These are phyloP conservation scores for Lagocephalus sceleratus DNA, from an alignment of 2,797 vertebrate genomes.

Conservation along the genomic window DNA sequence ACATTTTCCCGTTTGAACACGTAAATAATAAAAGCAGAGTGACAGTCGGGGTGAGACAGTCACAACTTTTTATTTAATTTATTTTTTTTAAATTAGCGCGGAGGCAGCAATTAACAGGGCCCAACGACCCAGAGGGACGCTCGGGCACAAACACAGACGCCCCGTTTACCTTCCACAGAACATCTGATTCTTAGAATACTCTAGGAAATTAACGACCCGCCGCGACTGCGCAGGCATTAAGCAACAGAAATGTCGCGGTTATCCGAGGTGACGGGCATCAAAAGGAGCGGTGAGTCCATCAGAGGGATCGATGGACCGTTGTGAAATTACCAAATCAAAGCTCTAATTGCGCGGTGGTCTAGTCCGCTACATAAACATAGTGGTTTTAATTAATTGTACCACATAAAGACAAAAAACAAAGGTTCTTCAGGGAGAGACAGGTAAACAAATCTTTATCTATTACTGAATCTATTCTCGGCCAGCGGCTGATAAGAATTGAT, in stretches of 20 bases:
- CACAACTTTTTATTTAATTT: conserved; percentile 48
- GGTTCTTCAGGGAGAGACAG: conserved; percentile 50
- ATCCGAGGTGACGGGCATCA: conserved; percentile 18
- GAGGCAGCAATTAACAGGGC: conserved; percentile 71
- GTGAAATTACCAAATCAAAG: conserved; percentile 54
- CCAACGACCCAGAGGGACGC: conserved; percentile 59
- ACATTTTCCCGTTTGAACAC: conserved; percentile 69
- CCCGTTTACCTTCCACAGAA: conserved; percentile 9
- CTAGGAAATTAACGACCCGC: conserved; percentile 24
- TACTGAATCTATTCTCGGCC: conserved; percentile 49
- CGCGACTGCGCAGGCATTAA: neutral
- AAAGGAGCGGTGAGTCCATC: conserved; percentile 19
- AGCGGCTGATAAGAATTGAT: conserved; percentile 55
- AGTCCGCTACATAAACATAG: conserved; percentile 42
- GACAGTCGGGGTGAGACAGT: conserved; percentile 61
- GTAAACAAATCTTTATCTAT: conserved; percentile 67
- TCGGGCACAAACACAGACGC: conserved; percentile 21
- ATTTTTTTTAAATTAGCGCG: conserved; percentile 46
- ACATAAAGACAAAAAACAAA: conserved; percentile 33
- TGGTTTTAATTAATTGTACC: conserved; percentile 62
- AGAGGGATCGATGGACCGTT: conserved; percentile 24
- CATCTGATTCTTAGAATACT: neutral
- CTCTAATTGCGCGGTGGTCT: conserved; percentile 50
- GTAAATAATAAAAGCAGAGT: conserved; percentile 72
- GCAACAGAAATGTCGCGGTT: conserved; percentile 3